Evolutionary conservation across 2,888 invertebrate genomes (phyloP), one percentile per base, ranked within the genome.

Genomic region (Oxycera nigricornis): DNA sequence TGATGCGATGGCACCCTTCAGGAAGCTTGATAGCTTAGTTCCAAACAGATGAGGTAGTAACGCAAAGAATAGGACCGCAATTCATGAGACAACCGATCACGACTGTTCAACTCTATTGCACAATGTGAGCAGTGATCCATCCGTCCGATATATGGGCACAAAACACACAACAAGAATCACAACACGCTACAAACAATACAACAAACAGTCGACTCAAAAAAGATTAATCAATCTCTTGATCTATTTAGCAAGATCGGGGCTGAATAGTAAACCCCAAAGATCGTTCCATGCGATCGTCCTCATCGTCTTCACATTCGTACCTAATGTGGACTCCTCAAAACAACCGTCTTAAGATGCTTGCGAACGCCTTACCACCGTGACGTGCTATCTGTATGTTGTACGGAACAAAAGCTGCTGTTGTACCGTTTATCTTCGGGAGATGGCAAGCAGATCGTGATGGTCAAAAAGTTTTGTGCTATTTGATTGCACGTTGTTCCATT

Each of bases 161-260:
- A 20, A 61, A 73, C 50, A 62, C 50, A 73, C 72, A 72, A 59
- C 31, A 68, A 17, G 46, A 70, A 70, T 52, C 72, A 59, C 72
- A 61, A 62, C 73, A 67, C 20, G 62, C 59, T 14, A 52, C 26
- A 65, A 73, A 50, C 55, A 72, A 72, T 55, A 59, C 59, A 72
- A 72, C 72, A 39, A 57, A 72, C 59, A 72, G 50, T 30, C 35
- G 22, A 41, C 41, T 26, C 30, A 59, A 50, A 72, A 72, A 76
- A 76, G 73, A 72, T 75, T 76, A 76, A 76, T 76, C 76, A 76
- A 76, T 76, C 76, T 76, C 74, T 75, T 76, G 76, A 76, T 76
- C 76, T 76, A 74, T 73, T 76, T 76, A 76, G 74, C 67, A 62
- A 61, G 73, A 62, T 62, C 62, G 50, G 73, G 35, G 52, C 50